These are phyloP conservation scores for Eulemur rufifrons DNA, from an alignment of 2,113 vertebrate genomes.

Conservation along the genomic window DNA sequence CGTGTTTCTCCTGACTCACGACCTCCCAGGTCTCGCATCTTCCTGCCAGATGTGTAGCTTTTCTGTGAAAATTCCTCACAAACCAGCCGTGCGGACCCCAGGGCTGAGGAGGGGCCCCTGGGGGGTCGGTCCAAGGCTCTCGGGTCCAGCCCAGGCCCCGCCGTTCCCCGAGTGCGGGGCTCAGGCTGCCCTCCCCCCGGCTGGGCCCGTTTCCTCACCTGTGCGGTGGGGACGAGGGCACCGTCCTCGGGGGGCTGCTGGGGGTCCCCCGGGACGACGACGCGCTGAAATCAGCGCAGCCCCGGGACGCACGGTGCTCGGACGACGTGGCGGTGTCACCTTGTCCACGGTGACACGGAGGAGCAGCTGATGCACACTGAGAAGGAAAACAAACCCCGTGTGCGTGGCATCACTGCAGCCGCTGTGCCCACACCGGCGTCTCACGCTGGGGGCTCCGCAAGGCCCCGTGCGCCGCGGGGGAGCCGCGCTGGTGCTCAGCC, in stretches of 20 bases:
- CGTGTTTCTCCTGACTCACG: background rate
- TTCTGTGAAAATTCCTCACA: background rate
- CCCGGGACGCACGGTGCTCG: background rate
- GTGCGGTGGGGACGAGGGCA: fast-evolving
- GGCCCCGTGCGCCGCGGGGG: no score
- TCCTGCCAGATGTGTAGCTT: background rate
- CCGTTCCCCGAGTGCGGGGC: fast-evolving
- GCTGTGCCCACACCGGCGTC: background rate
- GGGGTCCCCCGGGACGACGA: background rate
- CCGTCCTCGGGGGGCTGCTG: background rate
- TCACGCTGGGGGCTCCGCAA: background rate
- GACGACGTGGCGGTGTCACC: no score
- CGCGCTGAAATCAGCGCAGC: background rate
- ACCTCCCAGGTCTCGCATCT: background rate
- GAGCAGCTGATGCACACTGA: background rate
- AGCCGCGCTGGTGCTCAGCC: background rate
- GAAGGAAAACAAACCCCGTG: background rate
- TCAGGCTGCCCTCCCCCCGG: no score
- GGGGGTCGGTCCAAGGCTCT: background rate
- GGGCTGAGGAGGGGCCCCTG: background rate
- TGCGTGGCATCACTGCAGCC: background rate
- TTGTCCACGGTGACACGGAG: background rate
- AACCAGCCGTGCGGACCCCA: background rate
- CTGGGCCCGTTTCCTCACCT: background rate
- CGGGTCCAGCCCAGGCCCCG: background rate